Base-by-base conservation (phyloP, 1,140 invertebrate species). In the Cyphomyrmex costatus region DNA sequence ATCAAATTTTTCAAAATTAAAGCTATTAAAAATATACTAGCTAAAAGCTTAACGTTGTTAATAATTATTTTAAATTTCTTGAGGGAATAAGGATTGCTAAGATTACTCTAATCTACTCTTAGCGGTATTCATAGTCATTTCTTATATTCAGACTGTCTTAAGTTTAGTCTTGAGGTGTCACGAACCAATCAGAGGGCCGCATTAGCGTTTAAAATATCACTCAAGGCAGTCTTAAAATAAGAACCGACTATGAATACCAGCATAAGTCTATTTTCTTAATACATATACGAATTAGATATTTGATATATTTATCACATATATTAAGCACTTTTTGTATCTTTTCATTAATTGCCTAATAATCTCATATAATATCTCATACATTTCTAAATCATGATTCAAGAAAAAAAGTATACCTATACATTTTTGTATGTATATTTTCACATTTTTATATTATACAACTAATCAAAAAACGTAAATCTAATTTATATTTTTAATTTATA, bases 31-130 rank as follows among this genome's bases (percentile, higher is more conserved):
- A 76, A 27, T 2, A 2, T 21, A 3, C 21, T 42, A 27, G 3
- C 30, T 24, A 19, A 33, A 53, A n/a, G 19, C 12, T 70, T 16
- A 49, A 49, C 7, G 12, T 6, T 73, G 19, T 30, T 73, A 33
- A 30, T 8, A 73, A 33, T 33, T n/a, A 56, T 5, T 51, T 74
- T 73, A n/a, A 74, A 51, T 0, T 73, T 73, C 19, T 30, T n/a
- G 27, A 51, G 3, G 0, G 24, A 53, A 1, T 27, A 3, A 24
- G 12, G 0, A 19, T 76, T 42, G 8, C 16, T 4, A 16, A 58
- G 27, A 16, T 58, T 16, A 60, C 36, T 58, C 0, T 53, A 21
- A n/a, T n/a, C n/a, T n/a, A n/a, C n/a, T n/a, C n/a, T n/a, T n/a
- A n/a, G n/a, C n/a, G n/a, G n/a, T n/a, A n/a, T n/a, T n/a, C n/a